Conservation (phyloP, 2,113 vertebrate genomes). For the Neotragus moschatus region DNA sequence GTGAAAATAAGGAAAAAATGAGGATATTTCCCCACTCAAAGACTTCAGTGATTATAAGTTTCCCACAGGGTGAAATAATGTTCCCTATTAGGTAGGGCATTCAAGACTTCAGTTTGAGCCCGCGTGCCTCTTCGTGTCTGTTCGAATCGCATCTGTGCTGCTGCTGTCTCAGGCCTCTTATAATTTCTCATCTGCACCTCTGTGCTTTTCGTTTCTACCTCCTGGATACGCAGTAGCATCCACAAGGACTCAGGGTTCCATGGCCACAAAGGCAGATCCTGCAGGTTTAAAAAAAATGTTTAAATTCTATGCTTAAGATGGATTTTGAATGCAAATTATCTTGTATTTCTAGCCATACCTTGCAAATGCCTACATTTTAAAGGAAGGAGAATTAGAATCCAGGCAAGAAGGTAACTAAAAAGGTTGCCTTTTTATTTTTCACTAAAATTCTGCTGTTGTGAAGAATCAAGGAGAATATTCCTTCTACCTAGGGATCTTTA, state of each 20-base stretch:
- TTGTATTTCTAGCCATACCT: background rate
- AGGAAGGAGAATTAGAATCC: background rate
- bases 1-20: background rate
- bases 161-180: background rate
- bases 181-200: background rate
- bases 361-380: background rate
- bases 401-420: background rate
- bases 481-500: background rate
- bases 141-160: background rate
- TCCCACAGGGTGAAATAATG: background rate
- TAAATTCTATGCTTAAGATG: background rate
- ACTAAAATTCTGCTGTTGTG: background rate
- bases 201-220: background rate
- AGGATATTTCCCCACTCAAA: background rate
- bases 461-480: background rate
- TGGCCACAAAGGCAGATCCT: background rate
- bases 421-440: background rate
- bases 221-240: rapidly evolving
- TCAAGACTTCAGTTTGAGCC: background rate
- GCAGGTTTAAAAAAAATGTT: background rate
- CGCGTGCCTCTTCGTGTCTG: background rate
- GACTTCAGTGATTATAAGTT: background rate
- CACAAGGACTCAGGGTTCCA: background rate
- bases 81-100: background rate
- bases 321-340: background rate